Evolutionary conservation across 1,140 invertebrate species (phyloP).

Genomic region (Cardiocondyla obscurior): DNA sequence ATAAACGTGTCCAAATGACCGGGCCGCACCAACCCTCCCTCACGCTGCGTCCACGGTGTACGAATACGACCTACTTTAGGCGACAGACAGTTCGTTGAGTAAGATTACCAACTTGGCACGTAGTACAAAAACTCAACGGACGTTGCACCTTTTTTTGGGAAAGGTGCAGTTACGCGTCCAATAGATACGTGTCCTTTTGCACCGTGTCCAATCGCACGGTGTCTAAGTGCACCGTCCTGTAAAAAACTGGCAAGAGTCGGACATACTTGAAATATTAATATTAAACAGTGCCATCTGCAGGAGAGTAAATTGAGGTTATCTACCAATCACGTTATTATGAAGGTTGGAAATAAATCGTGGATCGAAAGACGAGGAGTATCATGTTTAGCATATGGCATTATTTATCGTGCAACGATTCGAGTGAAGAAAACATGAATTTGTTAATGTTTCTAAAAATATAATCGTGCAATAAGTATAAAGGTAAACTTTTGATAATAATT

Average conservation of each 20-base stretch:
- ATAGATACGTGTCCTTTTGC: too few relatives aligned
- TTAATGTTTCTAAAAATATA: constrained; percentile 45
- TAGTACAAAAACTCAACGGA: too few relatives aligned
- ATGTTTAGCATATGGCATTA: constrained; percentile 68
- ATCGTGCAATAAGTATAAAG: constrained; percentile 59
- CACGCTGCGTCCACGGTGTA: constrained; percentile 39
- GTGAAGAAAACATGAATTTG: constrained; percentile 48
- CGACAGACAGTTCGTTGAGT: too few relatives aligned
- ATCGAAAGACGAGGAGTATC: constrained; percentile 36
- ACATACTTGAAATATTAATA: neutral
- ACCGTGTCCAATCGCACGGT: too few relatives aligned
- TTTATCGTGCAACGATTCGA: constrained; percentile 37
- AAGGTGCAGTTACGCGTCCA: too few relatives aligned
- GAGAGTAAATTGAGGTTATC: constrained; percentile 15
- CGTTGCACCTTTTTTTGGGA: neutral
- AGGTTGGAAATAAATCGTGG: constrained; percentile 20
- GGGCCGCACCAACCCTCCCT: constrained; percentile 63
- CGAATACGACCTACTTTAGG: constrained; percentile 53
- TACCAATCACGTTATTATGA: constrained; percentile 5
- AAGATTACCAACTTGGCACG: too few relatives aligned
- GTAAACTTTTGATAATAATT: constrained; percentile 42
- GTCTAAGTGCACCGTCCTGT: too few relatives aligned
- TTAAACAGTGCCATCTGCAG: constrained; percentile 25
- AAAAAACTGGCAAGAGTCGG: too few relatives aligned
- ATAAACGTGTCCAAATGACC: constrained; percentile 56